Evolutionary conservation across 1,140 invertebrate genomes (phyloP).

Genomic region (Scaptomyza graminum): DNA sequence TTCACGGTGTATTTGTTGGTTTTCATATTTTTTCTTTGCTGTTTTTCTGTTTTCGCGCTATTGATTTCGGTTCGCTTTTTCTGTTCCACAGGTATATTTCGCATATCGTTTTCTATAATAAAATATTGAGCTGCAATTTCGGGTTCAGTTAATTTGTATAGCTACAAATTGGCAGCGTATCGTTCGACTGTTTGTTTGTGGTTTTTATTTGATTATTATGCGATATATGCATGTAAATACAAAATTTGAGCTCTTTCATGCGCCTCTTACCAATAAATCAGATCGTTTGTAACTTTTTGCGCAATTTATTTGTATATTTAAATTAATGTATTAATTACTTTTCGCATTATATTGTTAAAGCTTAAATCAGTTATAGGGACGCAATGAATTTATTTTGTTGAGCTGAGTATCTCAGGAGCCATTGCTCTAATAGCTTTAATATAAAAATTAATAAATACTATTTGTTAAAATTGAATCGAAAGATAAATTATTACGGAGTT

Average conservation of each 20-base stretch:
- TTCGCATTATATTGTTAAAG: too few species aligned
- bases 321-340: too few species aligned
- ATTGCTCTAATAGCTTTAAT: too few species aligned
- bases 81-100: slow-evolving; percentile 19
- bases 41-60: neutral
- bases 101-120: slow-evolving; percentile 68
- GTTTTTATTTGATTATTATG: slow-evolving; percentile 29
- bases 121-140: slow-evolving; percentile 67
- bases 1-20: slow-evolving; percentile 35
- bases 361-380: too few species aligned
- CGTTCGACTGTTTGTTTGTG: slow-evolving; percentile 17
- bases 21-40: too few species aligned
- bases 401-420: too few species aligned
- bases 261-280: neutral
- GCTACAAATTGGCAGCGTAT: slow-evolving; percentile 11
- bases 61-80: neutral
- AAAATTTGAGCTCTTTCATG: neutral
- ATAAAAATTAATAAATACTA: too few species aligned
- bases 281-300: neutral
- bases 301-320: neutral
- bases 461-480: too few species aligned
- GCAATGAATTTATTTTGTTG: too few species aligned
- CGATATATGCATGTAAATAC: neutral
- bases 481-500: too few species aligned
- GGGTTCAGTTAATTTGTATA: slow-evolving; percentile 39